Base-by-base conservation (phyloP, 2,113 vertebrate species). In the Heloderma charlesbogerti region DNA sequence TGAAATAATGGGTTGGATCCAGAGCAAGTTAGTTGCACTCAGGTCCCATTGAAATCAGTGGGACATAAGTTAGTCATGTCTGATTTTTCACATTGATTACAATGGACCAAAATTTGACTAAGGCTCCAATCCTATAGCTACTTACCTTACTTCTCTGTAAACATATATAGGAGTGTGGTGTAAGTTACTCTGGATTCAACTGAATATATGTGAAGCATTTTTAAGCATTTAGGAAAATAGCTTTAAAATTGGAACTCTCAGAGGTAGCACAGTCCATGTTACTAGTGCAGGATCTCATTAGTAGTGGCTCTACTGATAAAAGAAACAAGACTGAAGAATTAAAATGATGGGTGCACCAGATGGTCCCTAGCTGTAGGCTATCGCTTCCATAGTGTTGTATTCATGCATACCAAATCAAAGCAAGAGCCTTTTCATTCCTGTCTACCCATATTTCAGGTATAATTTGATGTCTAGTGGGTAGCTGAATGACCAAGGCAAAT, bases 401-500 rank as follows among this genome's bases (percentile, higher is more conserved):
- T n/a, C n/a, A n/a, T n/a, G n/a, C 34, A 37, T 37, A 37, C n/a
- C n/a, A 43, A 48, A 48, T 48, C 48, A 48, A 48, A 48, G 48
- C 48, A 48, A 48, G 48, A 48, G 48, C 6, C 40, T 69, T 89
- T 20, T 37, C 74, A 18, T 88, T 51, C 90, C n/a, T 37, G 77
- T 27, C 31, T n/a, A 66, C 75, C 9, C 72, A 81, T 20, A 84
- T 31, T 60, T 4, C 48, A 22, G 9, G 20, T 60, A 81, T 27
- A 86, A 86, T 63, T 51, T 0, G 0, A 27, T 2, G 71, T 91
- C 88, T 79, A 54, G 7, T 66, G 83, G 43, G 29, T 80, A 86
- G 9, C 34, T 78, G 84, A 92, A 92, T 88, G 34, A 27, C 29
- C 71, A 37, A 54, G 29, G 57, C 84, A 93, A 85, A 0, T 10